Evolutionary conservation across 2,888 invertebrate species (phyloP).

Genomic region (Chrysopilus asiliformis): DNA sequence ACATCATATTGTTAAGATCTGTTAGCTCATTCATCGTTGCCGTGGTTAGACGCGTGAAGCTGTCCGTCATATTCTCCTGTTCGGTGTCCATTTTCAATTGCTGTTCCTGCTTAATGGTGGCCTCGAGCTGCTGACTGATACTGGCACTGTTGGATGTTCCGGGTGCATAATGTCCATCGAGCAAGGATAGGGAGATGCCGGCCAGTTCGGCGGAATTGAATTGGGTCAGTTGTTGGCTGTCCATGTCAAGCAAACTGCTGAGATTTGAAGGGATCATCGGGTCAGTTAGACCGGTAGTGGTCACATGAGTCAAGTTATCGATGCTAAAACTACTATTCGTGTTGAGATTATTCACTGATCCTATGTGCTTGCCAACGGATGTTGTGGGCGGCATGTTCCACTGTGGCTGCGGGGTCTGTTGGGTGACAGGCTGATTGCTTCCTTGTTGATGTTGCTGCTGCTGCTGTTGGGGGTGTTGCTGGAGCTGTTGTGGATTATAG

Average conservation of each 20-base stretch:
- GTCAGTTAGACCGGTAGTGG: too few species aligned
- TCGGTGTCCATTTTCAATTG: slow-evolving; percentile 22
- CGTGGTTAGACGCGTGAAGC: slow-evolving; percentile 40
- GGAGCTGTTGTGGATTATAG: slow-evolving; percentile 5
- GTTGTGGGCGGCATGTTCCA: too few species aligned
- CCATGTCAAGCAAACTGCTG: slow-evolving; percentile 36
- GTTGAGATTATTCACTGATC: too few species aligned
- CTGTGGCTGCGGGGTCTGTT: too few species aligned
- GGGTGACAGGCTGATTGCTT: too few species aligned
- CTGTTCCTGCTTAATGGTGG: slow-evolving; percentile 12
- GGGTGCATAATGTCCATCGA: slow-evolving; percentile 11
- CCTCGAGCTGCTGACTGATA: not conserved
- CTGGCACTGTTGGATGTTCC: slow-evolving; percentile 4
- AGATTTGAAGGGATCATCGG: slow-evolving; percentile 18
- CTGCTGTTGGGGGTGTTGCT: slow-evolving; percentile 16
- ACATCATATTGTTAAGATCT: too few species aligned
- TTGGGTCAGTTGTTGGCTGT: slow-evolving; percentile 37
- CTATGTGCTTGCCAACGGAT: too few species aligned
- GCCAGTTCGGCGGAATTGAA: slow-evolving; percentile 42
- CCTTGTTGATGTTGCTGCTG: slow-evolving; percentile 18
- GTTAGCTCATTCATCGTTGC: too few species aligned
- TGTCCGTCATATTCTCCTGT: slow-evolving; percentile 40
- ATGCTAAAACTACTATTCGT: too few species aligned
- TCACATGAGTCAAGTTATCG: too few species aligned
- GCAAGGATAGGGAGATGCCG: slow-evolving; percentile 32